phyloP scores from a whole-genome alignment of 2,113 vertebrate species.

The Megalops atlanticus region DNA sequence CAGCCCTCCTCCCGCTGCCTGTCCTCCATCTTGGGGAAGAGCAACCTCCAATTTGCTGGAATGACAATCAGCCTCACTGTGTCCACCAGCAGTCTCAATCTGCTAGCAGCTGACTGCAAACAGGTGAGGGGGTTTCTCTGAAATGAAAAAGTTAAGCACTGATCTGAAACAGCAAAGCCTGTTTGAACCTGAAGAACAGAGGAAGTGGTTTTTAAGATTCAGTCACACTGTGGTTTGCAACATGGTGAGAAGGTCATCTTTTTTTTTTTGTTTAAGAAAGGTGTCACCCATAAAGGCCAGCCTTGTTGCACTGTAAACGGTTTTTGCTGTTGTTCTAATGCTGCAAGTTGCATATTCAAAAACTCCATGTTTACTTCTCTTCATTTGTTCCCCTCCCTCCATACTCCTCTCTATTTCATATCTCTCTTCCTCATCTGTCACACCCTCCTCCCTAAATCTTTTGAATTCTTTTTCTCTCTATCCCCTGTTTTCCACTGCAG shows the following conservation, averaged over 20 bases:
- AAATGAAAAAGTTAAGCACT: background rate
- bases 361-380: conserved; percentile 28
- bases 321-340: background rate
- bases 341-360: too few relatives aligned
- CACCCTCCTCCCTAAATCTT: conserved; percentile 46
- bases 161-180: background rate
- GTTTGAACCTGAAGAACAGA: background rate
- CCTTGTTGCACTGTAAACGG: background rate
- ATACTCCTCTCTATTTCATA: conserved; percentile 40
- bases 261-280: background rate
- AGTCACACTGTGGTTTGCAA: background rate
- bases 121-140: conserved; percentile 76
- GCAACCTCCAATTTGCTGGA: conserved; percentile 96
- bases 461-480: conserved; percentile 8
- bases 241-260: too few relatives aligned
- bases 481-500: conserved; percentile 61
- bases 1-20: conserved; percentile 87
- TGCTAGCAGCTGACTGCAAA: conserved; percentile 96
- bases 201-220: background rate
- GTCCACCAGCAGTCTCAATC: conserved; percentile 97
- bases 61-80: conserved; percentile 97
- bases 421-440: conserved; percentile 52
- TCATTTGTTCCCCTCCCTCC: conserved; percentile 43
- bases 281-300: background rate
- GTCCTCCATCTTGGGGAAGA: conserved; percentile 91